Evolutionary conservation across 2,113 vertebrate genomes (phyloP).

Genomic region (Tyrannus savana): DNA sequence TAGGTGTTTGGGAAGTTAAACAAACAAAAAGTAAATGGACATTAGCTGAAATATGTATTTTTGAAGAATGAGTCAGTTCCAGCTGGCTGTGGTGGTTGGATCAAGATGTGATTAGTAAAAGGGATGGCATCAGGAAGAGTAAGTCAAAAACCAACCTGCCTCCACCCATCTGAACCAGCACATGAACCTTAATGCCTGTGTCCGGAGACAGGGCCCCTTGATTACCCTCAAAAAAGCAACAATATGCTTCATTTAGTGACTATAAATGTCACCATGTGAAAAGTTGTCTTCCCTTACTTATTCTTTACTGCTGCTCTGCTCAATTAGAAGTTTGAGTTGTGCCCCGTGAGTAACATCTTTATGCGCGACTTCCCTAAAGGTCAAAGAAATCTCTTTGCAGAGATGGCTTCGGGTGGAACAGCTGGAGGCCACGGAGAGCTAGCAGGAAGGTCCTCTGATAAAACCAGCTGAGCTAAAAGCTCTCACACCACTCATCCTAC

Average conservation of each 20-base stretch:
- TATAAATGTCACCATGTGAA: neutral
- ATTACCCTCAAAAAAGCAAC: neutral
- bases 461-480: neutral
- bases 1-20: neutral
- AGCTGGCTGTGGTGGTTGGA: neutral
- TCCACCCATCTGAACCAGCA: neutral
- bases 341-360: neutral
- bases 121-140: neutral
- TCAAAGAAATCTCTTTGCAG: slow-evolving; percentile 21
- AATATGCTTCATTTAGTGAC: neutral
- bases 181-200: neutral
- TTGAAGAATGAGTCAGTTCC: slow-evolving; percentile 34
- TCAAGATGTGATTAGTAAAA: neutral
- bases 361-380: neutral
- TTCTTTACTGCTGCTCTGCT: neutral
- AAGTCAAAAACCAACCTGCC: slow-evolving; percentile 30
- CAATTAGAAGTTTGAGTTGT: neutral
- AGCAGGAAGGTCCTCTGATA: neutral
- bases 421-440: neutral
- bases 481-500: neutral
- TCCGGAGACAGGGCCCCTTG: neutral
- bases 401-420: slow-evolving; percentile 41
- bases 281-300: neutral
- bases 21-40: neutral
- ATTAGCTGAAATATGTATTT: neutral